Evolutionary conservation across 2,113 vertebrate genomes (phyloP).

Genomic region (Silurus asotus): DNA sequence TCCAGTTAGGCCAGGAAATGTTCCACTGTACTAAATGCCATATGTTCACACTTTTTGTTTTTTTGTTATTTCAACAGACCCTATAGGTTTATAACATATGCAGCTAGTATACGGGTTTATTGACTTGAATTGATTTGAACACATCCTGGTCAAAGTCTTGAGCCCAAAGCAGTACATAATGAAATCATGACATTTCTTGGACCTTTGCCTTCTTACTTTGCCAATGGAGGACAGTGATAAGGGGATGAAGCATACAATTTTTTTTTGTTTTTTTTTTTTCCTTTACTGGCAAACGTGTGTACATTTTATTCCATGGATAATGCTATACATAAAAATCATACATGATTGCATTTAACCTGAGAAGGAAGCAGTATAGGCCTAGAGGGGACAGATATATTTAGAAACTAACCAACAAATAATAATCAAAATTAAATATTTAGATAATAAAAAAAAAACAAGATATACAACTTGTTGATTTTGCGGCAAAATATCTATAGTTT

Average conservation of each 20-base stretch:
- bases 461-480: too few relatives aligned
- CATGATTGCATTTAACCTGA: not conserved
- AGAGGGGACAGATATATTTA: not conserved
- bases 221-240: not conserved
- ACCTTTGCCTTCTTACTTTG: not conserved
- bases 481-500: too few relatives aligned
- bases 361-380: not conserved
- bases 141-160: slow-evolving; percentile 7
- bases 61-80: not conserved
- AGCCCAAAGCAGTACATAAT: not conserved
- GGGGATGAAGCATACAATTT: too few relatives aligned
- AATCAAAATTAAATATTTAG: not conserved
- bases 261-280: not conserved
- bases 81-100: too few relatives aligned
- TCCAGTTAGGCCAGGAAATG: not conserved
- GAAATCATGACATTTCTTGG: not conserved
- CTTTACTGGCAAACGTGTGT: not conserved
- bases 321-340: too few relatives aligned
- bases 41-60: not conserved
- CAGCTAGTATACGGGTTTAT: not conserved
- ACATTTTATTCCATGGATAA: not conserved
- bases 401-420: not conserved
- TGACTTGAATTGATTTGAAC: not conserved
- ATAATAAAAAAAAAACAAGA: not conserved
- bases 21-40: not conserved